Evolutionary conservation across 2,797 vertebrate species (phyloP), one percentile per base, ranked within the genome.

Genomic region (Rhynchonycteris naso): DNA sequence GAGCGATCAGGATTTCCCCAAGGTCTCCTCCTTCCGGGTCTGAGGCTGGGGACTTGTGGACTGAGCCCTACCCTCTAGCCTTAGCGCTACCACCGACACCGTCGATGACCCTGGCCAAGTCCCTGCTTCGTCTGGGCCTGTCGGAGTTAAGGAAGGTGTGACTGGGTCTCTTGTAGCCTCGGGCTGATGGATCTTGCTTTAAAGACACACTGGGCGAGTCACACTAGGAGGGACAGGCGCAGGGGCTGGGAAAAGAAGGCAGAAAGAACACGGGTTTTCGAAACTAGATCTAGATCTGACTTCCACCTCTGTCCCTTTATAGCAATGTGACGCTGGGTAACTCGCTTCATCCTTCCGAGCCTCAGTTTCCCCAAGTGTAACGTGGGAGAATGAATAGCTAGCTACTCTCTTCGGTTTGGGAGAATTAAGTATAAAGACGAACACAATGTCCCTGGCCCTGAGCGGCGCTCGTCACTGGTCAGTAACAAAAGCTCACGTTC

Each of bases 401-500:
- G 63, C 59, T 72, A 47, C 16, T 16, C 76, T 78, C 72, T 78
- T 30, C n/a, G 16, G 30, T 88, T 35, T 59, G 26, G 38, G 38
- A 88, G 52, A 80, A 93, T 81, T 76, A 83, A 93, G 50, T 47
- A 65, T 14, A 38, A 84, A 86, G 86, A 63, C 12, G 35, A 94
- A 69, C 58, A 63, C 1, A 19, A 35, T 18, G 47, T 5, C 52
- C 66, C 71, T 8, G 47, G 84, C 35, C n/a, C 59, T n/a, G 38
- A 33, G 68, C 26, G 91, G 1, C 1, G 54, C 68, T 63, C 0
- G 1, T 71, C n/a, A 22, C 0, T 5, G 33, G 26, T 58, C 84
- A 72, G 15, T 24, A 43, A 56, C 6, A 19, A 33, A 50, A 33
- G 68, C 80, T 43, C 11, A 7, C 56, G 66, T 79, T n/a, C 50